Conservation (phyloP, 2,888 invertebrate species). For the Drosophila trichaetosa region DNA sequence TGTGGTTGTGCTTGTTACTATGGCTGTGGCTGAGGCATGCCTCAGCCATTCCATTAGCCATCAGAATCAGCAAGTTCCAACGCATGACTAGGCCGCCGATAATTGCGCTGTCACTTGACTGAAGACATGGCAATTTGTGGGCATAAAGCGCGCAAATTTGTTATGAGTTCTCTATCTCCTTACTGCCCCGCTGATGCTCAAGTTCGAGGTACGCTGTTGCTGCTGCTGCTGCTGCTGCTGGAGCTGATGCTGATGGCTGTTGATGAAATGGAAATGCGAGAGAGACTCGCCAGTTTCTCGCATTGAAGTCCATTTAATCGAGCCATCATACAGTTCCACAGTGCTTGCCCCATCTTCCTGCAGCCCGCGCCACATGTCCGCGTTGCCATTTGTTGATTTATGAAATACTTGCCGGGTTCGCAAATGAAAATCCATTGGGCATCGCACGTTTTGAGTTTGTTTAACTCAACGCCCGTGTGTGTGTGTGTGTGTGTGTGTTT, state of each 20-base stretch:
- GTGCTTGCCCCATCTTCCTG: slow-evolving; percentile 10
- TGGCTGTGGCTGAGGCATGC: slow-evolving; percentile 18
- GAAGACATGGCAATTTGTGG: slow-evolving; percentile 81
- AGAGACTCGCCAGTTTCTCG: slow-evolving; percentile 44
- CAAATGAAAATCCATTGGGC: slow-evolving; percentile 75
- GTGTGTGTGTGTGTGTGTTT: slow-evolving; percentile 15
- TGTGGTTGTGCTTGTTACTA: slow-evolving; percentile 18
- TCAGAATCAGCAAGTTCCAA: slow-evolving; percentile 28
- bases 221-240: background rate
- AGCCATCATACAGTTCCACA: slow-evolving; percentile 66
- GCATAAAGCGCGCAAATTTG: slow-evolving; percentile 81
- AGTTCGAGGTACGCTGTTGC: slow-evolving; percentile 2
- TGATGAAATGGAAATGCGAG: slow-evolving; percentile 77
- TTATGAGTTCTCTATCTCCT: slow-evolving; percentile 58
- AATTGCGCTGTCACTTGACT: slow-evolving; percentile 79
- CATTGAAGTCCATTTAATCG: slow-evolving; percentile 80
- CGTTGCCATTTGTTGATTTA: slow-evolving; percentile 73
- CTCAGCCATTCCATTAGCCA: slow-evolving; percentile 40
- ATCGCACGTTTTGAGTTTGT: slow-evolving; percentile 44
- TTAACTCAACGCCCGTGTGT: slow-evolving; percentile 16
- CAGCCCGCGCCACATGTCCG: slow-evolving; percentile 20
- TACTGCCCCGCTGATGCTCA: slow-evolving; percentile 1
- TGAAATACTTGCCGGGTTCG: slow-evolving; percentile 71
- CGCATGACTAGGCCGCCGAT: slow-evolving; percentile 63
- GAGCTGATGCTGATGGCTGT: slow-evolving; percentile 46